Conservation (phyloP, 2,888 invertebrate species). For the Nemotelus nigrinus region DNA sequence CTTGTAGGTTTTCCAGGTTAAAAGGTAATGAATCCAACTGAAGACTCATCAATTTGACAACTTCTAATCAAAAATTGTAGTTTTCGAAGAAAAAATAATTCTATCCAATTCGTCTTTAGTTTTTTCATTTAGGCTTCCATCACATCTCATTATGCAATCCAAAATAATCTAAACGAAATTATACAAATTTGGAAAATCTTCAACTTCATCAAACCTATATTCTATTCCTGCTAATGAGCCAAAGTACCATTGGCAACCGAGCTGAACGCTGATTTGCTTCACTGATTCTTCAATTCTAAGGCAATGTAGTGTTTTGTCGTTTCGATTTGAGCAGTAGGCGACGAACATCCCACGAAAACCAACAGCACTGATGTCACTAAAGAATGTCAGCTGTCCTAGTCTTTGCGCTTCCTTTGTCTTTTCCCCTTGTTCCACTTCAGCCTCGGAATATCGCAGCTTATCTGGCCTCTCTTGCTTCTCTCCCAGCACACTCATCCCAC, state of each 20-base stretch:
- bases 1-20: no score
- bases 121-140: no score
- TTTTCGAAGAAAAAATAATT: no score
- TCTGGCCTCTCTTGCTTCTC: neutral
- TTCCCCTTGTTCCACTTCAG: neutral
- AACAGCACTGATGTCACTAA: neutral
- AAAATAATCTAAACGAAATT: no score
- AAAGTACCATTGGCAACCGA: constrained; percentile 40
- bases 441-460: neutral
- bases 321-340: constrained; percentile 24
- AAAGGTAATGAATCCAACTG: no score
- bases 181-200: no score
- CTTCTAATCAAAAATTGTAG: no score
- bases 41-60: no score
- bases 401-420: no score
- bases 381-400: no score
- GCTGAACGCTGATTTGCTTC: constrained; percentile 20
- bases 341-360: constrained; percentile 11
- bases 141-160: no score
- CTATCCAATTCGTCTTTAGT: no score
- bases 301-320: constrained; percentile 34
- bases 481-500: neutral
- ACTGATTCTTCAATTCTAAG: constrained; percentile 44
- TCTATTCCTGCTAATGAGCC: constrained; percentile 47
- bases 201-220: constrained; percentile 1